phyloP scores from a whole-genome alignment of 1,140 invertebrate genomes.

The Dreissena polymorpha region DNA sequence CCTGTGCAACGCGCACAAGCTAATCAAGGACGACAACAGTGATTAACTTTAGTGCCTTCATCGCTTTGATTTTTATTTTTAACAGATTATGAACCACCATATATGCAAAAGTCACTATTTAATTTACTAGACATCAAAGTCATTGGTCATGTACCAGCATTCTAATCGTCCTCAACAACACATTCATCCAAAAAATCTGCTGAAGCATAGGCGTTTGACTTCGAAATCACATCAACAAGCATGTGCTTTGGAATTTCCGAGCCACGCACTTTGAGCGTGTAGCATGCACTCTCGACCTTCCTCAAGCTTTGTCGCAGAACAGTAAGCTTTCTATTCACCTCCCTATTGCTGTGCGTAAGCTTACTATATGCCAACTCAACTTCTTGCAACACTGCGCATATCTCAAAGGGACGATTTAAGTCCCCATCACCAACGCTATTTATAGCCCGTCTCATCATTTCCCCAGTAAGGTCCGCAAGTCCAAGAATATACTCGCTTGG shows the following conservation, averaged over 20 bases:
- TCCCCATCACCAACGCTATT: constrained; percentile 90
- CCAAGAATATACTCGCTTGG: constrained; percentile 90
- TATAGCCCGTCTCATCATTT: constrained; percentile 93
- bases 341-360: constrained; percentile 81
- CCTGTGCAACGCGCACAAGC: too few species aligned
- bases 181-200: constrained; percentile 22
- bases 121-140: too few species aligned
- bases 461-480: constrained; percentile 92
- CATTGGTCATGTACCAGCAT: too few species aligned
- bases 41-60: too few species aligned
- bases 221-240: constrained; percentile 81
- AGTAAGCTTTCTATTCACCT: constrained; percentile 87
- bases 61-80: too few species aligned
- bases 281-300: constrained; percentile 93
- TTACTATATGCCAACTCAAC: constrained; percentile 87
- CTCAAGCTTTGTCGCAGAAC: constrained; percentile 87
- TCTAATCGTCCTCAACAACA: constrained; percentile 20
- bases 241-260: constrained; percentile 87
- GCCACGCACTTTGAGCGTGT: constrained; percentile 89
- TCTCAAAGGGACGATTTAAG: constrained; percentile 87
- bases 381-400: constrained; percentile 86
- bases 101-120: too few species aligned
- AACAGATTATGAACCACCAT: too few species aligned
- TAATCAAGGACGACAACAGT: too few species aligned
- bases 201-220: constrained; percentile 16